Percentiles rank a stretch among this genome's conserved stretches.
Evolutionary conservation across 2,888 invertebrate species (phyloP).

Genomic region (Psylliodes chrysocephalus): DNA sequence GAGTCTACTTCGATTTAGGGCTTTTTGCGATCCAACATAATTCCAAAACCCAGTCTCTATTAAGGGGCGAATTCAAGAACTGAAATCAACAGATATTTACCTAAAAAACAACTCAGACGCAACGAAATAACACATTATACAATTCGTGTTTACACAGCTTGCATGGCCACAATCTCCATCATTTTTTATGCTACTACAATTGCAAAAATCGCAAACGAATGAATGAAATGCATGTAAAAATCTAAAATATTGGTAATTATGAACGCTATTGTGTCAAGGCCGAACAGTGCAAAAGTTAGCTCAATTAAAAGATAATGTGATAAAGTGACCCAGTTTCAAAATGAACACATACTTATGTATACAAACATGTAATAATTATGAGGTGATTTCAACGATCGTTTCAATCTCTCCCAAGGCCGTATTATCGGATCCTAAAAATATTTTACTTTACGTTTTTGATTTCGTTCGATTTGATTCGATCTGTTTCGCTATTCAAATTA

Average conservation of each 20-base stretch:
- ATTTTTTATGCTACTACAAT: not conserved
- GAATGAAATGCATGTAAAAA: conserved; percentile 33
- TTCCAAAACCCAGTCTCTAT: too few relatives aligned
- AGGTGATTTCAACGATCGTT: conserved; percentile 36
- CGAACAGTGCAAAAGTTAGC: conserved; percentile 49
- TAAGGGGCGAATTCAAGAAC: too few relatives aligned
- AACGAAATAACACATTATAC: not conserved
- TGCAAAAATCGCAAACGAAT: conserved; percentile 22
- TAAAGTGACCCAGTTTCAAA: conserved; percentile 50
- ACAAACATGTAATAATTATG: conserved; percentile 42
- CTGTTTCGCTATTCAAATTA: not conserved
- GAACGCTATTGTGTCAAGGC: conserved; percentile 49
- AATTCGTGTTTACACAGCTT: not conserved
- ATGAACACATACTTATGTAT: conserved; percentile 45
- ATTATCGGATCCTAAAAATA: conserved; percentile 29
- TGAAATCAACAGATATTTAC: too few relatives aligned
- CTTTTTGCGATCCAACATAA: too few relatives aligned
- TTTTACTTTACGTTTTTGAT: conserved; percentile 17
- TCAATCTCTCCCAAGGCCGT: conserved; percentile 34
- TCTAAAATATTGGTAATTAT: conserved; percentile 33
- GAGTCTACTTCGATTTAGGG: too few relatives aligned
- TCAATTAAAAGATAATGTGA: conserved; percentile 53
- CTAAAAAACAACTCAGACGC: too few relatives aligned
- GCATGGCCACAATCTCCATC: not conserved
- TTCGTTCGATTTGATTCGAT: conserved; percentile 5